Evolutionary conservation across 2,888 invertebrate genomes (phyloP), one percentile per base, ranked within the genome.

Genomic region (Meloe dianella): DNA sequence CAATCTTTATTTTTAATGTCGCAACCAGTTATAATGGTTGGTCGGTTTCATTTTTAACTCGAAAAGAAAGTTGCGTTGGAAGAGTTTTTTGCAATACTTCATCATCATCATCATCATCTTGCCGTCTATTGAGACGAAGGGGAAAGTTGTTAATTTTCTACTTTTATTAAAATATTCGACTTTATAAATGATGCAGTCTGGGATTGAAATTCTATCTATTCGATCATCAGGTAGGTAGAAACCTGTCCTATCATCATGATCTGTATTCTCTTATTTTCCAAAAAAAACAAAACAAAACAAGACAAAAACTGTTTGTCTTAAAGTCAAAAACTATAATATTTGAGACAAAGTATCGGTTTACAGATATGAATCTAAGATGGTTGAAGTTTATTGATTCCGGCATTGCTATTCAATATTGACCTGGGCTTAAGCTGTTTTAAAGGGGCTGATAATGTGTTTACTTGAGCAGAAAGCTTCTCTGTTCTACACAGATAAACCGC

Each of bases 381-480:
- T 74, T 78, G 70, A 74, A 73, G 73, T 72, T 77, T 80, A 80
- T 80, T 79, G 80, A 80, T 79, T 79, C 71, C 77, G 77, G 77
- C 77, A 75, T 77, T 70, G 74, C 74, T 75, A 71, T 76, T 77
- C 74, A 78, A 80, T 79, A 79, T 80, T 80, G 79, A 78, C 77
- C 71, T 75, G 73, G 64, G 76, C 74, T 73, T 77, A 76, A 78
- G 77, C 77, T 74, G 76, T 77, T 77, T 77, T 79, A 77, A 77
- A 79, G 74, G 75, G 76, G 74, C 74, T 75, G 75, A 76, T 78
- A 78, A 79, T 78, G 77, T 78, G 78, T 79, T 80, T 78, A 67
- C 74, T 72, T 67, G 51, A 51, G 51, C 51, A 51, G 51, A 51
- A 51, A 51, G 51, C 22, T 51, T 51, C 51, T 51, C 51, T 51